phyloP scores from a whole-genome alignment of 2,888 invertebrate species.

The Rhamphomyia laevipes region DNA sequence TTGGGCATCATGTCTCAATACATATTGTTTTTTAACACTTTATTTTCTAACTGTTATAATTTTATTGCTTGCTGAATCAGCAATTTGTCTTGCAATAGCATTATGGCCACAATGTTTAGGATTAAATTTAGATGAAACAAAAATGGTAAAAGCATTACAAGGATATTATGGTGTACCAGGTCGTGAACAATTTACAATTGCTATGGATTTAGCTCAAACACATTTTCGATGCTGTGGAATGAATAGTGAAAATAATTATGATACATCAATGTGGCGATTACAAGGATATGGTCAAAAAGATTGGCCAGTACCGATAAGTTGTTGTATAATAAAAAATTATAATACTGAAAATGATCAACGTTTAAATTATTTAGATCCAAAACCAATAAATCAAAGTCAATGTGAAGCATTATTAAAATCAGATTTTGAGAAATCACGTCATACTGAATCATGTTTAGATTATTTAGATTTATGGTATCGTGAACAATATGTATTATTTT shows the following conservation, averaged over 20 bases:
- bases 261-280: slow-evolving; percentile 67
- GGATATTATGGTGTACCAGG: slow-evolving; percentile 67
- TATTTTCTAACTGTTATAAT: slow-evolving; percentile 59
- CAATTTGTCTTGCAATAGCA: slow-evolving; percentile 55
- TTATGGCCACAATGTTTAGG: slow-evolving; percentile 70
- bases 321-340: slow-evolving; percentile 52
- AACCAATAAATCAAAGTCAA: slow-evolving; percentile 54
- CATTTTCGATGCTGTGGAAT: slow-evolving; percentile 68
- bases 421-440: slow-evolving; percentile 30
- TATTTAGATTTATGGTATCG: slow-evolving; percentile 66
- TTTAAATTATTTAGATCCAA: slow-evolving; percentile 59
- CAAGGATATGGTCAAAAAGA: slow-evolving; percentile 60
- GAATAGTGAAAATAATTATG: slow-evolving; percentile 65
- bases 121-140: slow-evolving; percentile 52
- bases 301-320: slow-evolving; percentile 54
- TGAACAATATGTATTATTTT: slow-evolving; percentile 57
- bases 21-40: slow-evolving; percentile 58
- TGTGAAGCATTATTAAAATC: slow-evolving; percentile 47
- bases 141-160: slow-evolving; percentile 59
- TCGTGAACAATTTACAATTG: slow-evolving; percentile 57
- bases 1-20: slow-evolving; percentile 69
- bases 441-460: slow-evolving; percentile 45
- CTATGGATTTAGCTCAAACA: slow-evolving; percentile 67
- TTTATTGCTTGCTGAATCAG: slow-evolving; percentile 56
- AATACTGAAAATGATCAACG: slow-evolving; percentile 31